Base-by-base conservation (phyloP, 2,113 vertebrate species). In the Cephalopholis sonnerati region DNA sequence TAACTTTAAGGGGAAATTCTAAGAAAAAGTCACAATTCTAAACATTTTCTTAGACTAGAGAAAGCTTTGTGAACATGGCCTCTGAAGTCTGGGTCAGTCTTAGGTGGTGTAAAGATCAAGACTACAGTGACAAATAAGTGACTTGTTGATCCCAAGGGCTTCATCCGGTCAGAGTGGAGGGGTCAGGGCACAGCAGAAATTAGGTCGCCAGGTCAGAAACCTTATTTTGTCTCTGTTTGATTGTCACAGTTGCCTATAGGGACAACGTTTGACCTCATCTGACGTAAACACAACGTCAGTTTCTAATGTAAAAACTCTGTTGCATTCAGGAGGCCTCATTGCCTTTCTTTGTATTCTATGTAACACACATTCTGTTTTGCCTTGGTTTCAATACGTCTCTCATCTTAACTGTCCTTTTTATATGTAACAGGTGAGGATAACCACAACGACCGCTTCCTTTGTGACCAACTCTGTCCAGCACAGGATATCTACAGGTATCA, bases 221-320 rank as follows among this genome's bases (percentile, higher is more conserved):
- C 46, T 57, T 16, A 53, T 78, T 72, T 24, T 39, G 44, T 78
- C n/a, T 76, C 25, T 53, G 54, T 79, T n/a, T 36, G 22, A 79
- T 59, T 15, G 0, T 36, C 46, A 29, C 64, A 58, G 8, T 68
- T n/a, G 12, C 12, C 48, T 4, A 53, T 18, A 36, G 48, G 27
- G 67, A 50, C 44, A 29, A 10, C 16, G 1, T 66, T 25, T 27
- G 15, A 50, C 64, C 10, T 50, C 44, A 20, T 10, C 36, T 44
- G 8, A 53, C 39, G 55, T 55, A 25, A 65, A 44, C 62, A 17
- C 18, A 46, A 7, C 36, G n/a, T n/a, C n/a, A 12, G 12, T 5
- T 68, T 15, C 3, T 12, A 58, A 7, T 7, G 39, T 46, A 3
- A 48, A 54, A 20, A 22, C 46, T 16, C 1, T 12, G n/a, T 50